Evolutionary conservation across 2,113 vertebrate genomes (phyloP).

Genomic region (Geothlypis trichas): DNA sequence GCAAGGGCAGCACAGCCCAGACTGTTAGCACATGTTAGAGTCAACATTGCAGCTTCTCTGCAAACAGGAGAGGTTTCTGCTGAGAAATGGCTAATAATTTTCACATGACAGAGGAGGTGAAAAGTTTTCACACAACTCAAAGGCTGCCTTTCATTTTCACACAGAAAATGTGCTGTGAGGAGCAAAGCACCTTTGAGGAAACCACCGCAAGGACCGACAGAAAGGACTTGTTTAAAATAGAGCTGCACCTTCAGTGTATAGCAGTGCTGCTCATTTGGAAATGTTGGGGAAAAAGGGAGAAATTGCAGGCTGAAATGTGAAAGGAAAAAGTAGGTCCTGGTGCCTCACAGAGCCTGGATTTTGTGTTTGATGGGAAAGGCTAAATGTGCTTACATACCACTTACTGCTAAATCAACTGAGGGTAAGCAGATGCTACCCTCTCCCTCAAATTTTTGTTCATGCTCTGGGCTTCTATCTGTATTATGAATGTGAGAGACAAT

Average conservation of each 20-base stretch:
- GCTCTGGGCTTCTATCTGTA: neutral
- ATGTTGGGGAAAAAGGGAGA: neutral
- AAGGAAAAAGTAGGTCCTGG: neutral
- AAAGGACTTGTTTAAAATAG: neutral
- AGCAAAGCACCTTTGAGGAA: neutral
- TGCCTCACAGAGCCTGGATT: neutral
- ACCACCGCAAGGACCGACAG: neutral
- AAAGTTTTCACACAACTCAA: neutral
- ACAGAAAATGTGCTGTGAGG: neutral
- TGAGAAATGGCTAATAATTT: neutral
- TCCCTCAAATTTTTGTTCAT: neutral
- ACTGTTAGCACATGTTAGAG: neutral
- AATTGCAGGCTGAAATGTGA: neutral
- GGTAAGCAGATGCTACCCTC: conserved; percentile 18
- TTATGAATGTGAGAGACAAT: conserved; percentile 19
- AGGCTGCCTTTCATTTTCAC: neutral
- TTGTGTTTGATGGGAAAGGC: neutral
- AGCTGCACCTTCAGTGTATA: neutral
- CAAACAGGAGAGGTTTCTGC: neutral
- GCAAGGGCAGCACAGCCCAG: neutral
- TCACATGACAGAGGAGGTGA: neutral
- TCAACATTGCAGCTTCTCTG: neutral
- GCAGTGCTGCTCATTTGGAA: neutral
- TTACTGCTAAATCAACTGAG: neutral
- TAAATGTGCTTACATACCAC: neutral